phyloP scores from a whole-genome alignment of 35 echinoderm and acorn worm species.

The Lytechinus pictus region DNA sequence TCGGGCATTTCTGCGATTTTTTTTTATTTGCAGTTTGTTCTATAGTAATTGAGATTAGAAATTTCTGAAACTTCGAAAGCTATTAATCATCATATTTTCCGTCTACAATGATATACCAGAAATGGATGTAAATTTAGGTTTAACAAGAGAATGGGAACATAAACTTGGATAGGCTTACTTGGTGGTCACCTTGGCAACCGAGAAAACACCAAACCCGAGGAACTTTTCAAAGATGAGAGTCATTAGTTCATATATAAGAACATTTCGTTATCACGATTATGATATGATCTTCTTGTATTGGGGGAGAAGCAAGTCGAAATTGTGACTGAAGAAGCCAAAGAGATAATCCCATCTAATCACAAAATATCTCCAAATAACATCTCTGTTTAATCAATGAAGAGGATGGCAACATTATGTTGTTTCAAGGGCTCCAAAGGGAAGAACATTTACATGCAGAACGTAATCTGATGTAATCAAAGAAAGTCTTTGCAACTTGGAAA shows the following conservation, averaged over 20 bases:
- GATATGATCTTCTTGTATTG: not conserved
- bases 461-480: not conserved
- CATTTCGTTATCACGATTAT: not conserved
- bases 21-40: no score
- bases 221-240: not conserved
- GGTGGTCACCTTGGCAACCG: not conserved
- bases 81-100: no score
- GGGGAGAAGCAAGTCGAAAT: not conserved
- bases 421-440: not conserved
- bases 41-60: no score
- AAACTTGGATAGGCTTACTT: not conserved
- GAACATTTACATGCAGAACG: not conserved
- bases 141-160: no score
- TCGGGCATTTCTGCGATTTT: no score
- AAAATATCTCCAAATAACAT: no score
- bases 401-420: not conserved
- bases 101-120: no score
- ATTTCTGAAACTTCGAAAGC: no score
- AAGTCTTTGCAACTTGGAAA: not conserved
- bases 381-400: not conserved
- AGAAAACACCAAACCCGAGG: not conserved
- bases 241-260: not conserved
- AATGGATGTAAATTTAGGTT: no score
- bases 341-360: not conserved
- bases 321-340: not conserved